A percentile compares a stretch with the other conserved stretches of the same genome.
Conservation (phyloP, 2,888 invertebrate genomes). For the Mycalesis mineus region DNA sequence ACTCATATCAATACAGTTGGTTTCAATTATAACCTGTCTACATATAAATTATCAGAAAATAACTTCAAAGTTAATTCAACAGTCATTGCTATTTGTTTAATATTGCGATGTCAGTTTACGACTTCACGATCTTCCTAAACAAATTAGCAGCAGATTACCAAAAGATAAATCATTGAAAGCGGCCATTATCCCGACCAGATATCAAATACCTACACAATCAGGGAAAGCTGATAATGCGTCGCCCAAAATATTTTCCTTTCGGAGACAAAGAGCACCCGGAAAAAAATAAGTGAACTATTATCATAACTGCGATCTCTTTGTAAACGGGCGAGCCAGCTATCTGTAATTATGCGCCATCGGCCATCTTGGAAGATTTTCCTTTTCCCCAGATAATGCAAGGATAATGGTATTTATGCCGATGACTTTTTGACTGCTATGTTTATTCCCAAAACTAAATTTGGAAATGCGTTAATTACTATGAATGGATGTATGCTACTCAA, state of each 20-base stretch:
- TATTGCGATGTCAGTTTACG: too few species aligned
- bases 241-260: background rate
- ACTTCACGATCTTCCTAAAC: too few species aligned
- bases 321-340: conserved; percentile 7
- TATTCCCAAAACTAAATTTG: background rate
- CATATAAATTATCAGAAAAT: too few species aligned
- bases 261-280: background rate
- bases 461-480: too few species aligned
- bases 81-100: too few species aligned
- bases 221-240: background rate
- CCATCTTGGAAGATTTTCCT: conserved; percentile 5
- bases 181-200: background rate
- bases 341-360: conserved; percentile 12
- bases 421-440: background rate
- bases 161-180: too few species aligned
- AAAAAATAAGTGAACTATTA: conserved; percentile 13
- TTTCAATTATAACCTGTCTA: too few species aligned
- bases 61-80: too few species aligned
- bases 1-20: too few species aligned
- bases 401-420: conserved; percentile 1
- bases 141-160: too few species aligned
- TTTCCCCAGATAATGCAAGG: background rate
- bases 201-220: background rate
- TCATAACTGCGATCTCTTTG: conserved; percentile 17
- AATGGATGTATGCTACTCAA: too few species aligned